phyloP scores from a whole-genome alignment of 2,113 vertebrate genomes.

The Urocynchramus pylzowi region DNA sequence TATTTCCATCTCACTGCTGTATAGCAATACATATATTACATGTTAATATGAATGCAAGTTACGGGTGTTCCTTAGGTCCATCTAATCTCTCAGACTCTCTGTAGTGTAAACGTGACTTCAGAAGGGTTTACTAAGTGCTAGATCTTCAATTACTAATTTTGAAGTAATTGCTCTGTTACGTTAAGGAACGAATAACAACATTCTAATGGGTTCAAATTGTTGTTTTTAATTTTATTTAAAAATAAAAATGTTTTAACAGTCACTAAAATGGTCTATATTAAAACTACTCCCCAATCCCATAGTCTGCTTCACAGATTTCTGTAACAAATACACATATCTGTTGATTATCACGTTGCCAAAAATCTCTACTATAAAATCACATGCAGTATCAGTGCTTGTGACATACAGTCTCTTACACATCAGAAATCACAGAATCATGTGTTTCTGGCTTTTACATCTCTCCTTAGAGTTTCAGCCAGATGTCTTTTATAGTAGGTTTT shows the following conservation, averaged over 20 bases:
- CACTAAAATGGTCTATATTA: neutral
- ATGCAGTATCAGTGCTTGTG: neutral
- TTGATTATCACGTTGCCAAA: neutral
- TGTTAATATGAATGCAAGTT: neutral
- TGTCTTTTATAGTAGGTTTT: neutral
- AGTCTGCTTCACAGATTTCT: neutral
- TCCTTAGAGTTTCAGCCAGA: neutral
- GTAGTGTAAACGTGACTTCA: neutral
- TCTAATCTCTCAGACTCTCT: neutral
- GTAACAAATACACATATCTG: neutral
- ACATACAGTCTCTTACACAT: neutral
- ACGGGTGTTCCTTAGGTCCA: neutral
- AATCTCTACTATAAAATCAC: neutral
- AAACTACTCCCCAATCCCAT: neutral
- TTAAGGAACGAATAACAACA: neutral
- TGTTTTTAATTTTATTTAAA: neutral
- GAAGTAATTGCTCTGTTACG: neutral
- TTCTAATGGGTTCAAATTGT: neutral
- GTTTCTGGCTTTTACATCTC: neutral
- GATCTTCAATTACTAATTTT: neutral
- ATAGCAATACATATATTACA: no score
- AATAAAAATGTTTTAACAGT: neutral
- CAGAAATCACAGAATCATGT: neutral
- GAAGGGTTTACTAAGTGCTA: neutral
- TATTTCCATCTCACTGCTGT: neutral